phyloP scores from a whole-genome alignment of 2,113 vertebrate genomes.

The Eolophus roseicapilla region DNA sequence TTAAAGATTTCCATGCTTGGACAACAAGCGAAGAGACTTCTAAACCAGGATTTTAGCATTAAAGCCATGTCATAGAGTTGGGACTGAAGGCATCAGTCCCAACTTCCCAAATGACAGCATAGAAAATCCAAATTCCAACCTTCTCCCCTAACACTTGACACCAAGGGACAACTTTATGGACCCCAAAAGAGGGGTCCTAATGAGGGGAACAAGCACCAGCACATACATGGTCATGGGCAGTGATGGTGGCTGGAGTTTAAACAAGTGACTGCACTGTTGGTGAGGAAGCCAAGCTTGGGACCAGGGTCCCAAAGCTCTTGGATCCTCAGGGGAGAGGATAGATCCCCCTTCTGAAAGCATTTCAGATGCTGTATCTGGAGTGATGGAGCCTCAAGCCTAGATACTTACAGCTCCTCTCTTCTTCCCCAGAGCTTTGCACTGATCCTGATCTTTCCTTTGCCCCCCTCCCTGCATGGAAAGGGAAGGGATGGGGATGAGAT shows the following conservation, averaged over 20 bases:
- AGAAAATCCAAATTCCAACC: background rate
- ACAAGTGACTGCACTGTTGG: background rate
- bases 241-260: background rate
- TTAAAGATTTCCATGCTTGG: background rate
- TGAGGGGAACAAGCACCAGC: background rate
- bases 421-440: background rate
- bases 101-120: background rate
- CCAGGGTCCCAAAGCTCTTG: background rate
- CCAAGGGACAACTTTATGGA: background rate
- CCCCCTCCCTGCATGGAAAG: background rate
- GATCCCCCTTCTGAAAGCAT: fast-evolving
- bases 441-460: background rate
- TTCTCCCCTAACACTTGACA: background rate
- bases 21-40: background rate
- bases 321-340: background rate
- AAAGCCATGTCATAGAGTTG: background rate
- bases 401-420: background rate
- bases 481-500: background rate
- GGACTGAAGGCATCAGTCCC: background rate
- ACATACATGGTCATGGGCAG: background rate
- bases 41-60: background rate
- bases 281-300: background rate
- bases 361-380: background rate
- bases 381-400: background rate
- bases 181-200: background rate